Percentiles rank a stretch among this genome's conserved stretches.
Evolutionary conservation across 1,140 invertebrate genomes (phyloP).

Genomic region (Aphaenogaster floridana): DNA sequence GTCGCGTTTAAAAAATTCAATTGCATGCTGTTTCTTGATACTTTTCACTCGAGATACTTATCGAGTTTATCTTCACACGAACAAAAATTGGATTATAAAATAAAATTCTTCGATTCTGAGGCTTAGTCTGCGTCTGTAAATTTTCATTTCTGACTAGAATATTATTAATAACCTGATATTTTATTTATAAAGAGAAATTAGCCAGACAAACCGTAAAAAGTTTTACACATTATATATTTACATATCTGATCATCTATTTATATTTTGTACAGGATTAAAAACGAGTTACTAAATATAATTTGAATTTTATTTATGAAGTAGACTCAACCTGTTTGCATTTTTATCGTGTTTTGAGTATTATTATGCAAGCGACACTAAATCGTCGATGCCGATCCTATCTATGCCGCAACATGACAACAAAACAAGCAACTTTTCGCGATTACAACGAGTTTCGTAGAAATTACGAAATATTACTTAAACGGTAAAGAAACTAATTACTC

Average conservation of each 20-base stretch:
- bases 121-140: background rate
- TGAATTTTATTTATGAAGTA: slow-evolving; percentile 5
- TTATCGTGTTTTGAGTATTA: slow-evolving; percentile 15
- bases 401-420: slow-evolving; percentile 26
- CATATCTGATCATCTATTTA: background rate
- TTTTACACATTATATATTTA: background rate
- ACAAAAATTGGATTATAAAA: background rate
- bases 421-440: slow-evolving; percentile 26
- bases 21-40: background rate
- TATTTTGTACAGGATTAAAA: background rate
- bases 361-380: slow-evolving; percentile 2
- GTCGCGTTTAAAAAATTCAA: background rate
- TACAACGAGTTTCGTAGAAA: slow-evolving; percentile 22
- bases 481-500: slow-evolving; percentile 32
- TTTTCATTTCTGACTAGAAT: background rate
- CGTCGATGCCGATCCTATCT: background rate
- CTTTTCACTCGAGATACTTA: background rate
- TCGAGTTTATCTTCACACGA: background rate
- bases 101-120: background rate
- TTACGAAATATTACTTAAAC: slow-evolving; percentile 31
- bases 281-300: background rate
- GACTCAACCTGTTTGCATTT: background rate
- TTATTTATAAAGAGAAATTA: slow-evolving; percentile 19
- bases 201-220: background rate
- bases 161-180: slow-evolving; percentile 1